phyloP scores from a whole-genome alignment of 1,140 invertebrate species.

The Tetraneura akinire region DNA sequence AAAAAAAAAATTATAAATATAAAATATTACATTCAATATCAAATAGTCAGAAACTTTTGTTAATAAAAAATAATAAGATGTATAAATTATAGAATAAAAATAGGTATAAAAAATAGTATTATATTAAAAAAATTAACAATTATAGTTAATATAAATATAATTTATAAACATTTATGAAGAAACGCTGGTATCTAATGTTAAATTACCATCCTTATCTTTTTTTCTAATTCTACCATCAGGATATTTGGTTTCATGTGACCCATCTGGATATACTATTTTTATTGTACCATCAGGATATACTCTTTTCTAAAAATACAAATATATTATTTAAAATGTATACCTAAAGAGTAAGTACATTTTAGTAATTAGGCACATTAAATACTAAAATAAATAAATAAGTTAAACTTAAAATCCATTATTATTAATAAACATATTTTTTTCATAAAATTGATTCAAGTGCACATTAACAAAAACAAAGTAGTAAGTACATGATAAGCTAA shows the following conservation, averaged over 20 bases:
- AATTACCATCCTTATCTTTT: conserved; percentile 82
- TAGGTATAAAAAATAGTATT: neutral
- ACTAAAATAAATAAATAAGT: too few relatives aligned
- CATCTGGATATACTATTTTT: conserved; percentile 85
- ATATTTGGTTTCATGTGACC: conserved; percentile 85
- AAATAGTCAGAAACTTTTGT: neutral
- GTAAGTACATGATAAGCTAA: too few relatives aligned
- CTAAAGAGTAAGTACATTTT: too few relatives aligned
- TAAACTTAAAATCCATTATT: too few relatives aligned
- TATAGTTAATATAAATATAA: neutral
- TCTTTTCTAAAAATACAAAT: conserved; percentile 66
- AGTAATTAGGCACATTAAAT: too few relatives aligned
- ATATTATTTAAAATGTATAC: neutral
- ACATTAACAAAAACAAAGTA: too few relatives aligned
- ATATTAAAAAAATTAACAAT: neutral
- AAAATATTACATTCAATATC: neutral
- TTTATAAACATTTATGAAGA: neutral
- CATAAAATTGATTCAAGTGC: too few relatives aligned
- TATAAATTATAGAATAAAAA: conserved; percentile 8
- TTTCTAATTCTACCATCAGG: conserved; percentile 81
- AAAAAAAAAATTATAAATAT: conserved; percentile 2
- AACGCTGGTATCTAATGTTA: conserved; percentile 68
- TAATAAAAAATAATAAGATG: too few relatives aligned
- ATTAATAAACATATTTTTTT: too few relatives aligned
- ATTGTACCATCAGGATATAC: conserved; percentile 92